phyloP scores from a whole-genome alignment of 2,797 vertebrate genomes.

The Novumbra hubbsi region DNA sequence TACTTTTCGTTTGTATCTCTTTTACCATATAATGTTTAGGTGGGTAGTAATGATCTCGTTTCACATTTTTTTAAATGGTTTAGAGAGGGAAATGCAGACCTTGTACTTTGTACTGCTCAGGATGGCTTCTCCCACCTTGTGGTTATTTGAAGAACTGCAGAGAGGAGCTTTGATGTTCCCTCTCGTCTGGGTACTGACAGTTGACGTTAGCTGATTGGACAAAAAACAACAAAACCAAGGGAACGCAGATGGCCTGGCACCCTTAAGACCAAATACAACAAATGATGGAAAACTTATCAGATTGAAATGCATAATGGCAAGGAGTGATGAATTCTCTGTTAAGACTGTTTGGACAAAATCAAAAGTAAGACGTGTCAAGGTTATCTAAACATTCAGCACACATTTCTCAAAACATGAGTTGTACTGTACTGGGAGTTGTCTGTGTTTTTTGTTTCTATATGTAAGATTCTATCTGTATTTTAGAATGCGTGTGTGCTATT shows the following conservation, averaged over 20 bases:
- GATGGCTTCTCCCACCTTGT: not conserved
- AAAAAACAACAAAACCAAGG: conserved; percentile 8
- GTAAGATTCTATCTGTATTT: not conserved
- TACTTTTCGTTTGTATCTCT: not conserved
- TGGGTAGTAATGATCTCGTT: not conserved
- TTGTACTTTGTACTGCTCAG: not conserved
- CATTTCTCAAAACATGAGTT: not conserved
- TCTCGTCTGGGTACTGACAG: not conserved
- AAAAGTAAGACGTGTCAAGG: conserved; percentile 4
- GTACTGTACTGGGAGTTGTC: not conserved
- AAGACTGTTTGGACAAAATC: not conserved
- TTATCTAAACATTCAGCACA: not conserved
- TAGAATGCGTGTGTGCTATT: not conserved
- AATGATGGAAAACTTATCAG: conserved; percentile 6
- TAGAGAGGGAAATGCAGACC: not conserved
- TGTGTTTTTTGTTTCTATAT: not conserved
- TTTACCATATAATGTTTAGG: not conserved
- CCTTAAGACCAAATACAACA: not conserved
- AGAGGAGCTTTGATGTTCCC: not conserved
- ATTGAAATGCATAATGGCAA: conserved; percentile 1
- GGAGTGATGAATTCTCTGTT: not conserved
- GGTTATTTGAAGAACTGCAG: conserved; percentile 9
- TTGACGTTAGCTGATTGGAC: conserved; percentile 2
- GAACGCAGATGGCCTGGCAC: conserved; percentile 29
- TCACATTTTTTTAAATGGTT: not conserved